Base-by-base conservation (phyloP, 2,797 vertebrate species). In the Artibeus jamaicensis region DNA sequence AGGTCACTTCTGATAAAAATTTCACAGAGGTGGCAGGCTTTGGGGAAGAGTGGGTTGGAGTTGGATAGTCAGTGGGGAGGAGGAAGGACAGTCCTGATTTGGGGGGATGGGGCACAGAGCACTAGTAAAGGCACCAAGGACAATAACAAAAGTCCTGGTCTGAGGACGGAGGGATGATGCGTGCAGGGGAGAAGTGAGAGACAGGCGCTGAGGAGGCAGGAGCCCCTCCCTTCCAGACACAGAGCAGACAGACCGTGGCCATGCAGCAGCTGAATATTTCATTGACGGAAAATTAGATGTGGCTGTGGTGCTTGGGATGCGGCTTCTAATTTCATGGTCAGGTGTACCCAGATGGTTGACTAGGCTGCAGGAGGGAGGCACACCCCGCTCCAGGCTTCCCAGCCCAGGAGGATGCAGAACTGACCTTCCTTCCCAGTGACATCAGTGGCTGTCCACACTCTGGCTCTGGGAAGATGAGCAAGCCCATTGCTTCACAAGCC, bases 241-340 rank as follows among this genome's bases (percentile, higher is more conserved):
- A 88, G 70, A 84, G 65, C 90, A 70, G 88, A 67, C 88, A 70
- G 90, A 59, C 15, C 0, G 0, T 53, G 62, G 89, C 68, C 85
- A 16, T 21, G 34, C 74, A 89, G 65, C n/a, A 8, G 78, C 90
- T 97, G 89, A 97, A 97, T 97, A 97, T 96, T 97, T 97, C 95
- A 97, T 96, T 96, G 93, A 91, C 2, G 96, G 96, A 97, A 97
- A 97, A 91, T 93, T 96, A 84, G 93, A 96, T 48, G 71, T 86
- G 46, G 77, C 87, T 0, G 0, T 68, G 50, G 74, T 46, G 32
- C 79, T 89, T 34, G 21, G 93, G 83, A 84, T 87, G 48, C 29
- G 79, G 92, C 55, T 65, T 97, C 96, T 95, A 68, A 91, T 97
- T 96, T 97, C 97, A 96, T 24, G 88, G 88, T 29, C 26, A 24